These are phyloP conservation scores for Seira musarum DNA, from an alignment of 2,888 invertebrate genomes.

Conservation along the genomic window DNA sequence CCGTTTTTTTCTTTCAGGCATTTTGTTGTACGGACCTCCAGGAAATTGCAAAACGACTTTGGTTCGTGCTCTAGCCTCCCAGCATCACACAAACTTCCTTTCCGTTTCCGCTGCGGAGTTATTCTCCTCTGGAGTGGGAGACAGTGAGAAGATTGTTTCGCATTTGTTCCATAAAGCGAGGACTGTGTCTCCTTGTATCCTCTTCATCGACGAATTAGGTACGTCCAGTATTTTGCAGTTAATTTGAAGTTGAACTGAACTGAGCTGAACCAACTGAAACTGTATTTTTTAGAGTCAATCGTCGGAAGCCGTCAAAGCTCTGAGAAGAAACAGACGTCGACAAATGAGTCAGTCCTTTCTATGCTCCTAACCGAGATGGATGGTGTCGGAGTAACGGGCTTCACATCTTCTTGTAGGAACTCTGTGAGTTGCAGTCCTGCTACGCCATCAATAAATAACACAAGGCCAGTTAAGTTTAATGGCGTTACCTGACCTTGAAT, in stretches of 20 bases:
- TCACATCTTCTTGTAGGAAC: background rate
- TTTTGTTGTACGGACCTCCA: conserved; percentile 79
- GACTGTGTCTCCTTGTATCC: conserved; percentile 76
- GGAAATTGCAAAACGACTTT: conserved; percentile 80
- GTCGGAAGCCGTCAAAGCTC: conserved; percentile 71
- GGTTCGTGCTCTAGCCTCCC: conserved; percentile 76
- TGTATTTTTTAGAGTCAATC: conserved; percentile 71
- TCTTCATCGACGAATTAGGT: conserved; percentile 80
- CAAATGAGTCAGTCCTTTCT: conserved; percentile 76
- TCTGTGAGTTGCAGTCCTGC: background rate
- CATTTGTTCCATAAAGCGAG: conserved; percentile 78
- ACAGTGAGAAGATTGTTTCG: conserved; percentile 77
- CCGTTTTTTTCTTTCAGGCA: conserved; percentile 72
- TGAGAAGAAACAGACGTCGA: conserved; percentile 64
- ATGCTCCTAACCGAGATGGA: conserved; percentile 80
- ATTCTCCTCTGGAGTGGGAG: conserved; percentile 79
- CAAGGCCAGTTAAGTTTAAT: background rate
- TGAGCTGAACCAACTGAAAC: background rate
- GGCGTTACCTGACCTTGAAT: conserved; percentile 4
- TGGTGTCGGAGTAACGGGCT: conserved; percentile 74
- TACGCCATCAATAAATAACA: no score
- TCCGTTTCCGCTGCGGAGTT: conserved; percentile 78
- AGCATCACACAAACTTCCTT: conserved; percentile 76
- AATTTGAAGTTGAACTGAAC: conserved; percentile 6
- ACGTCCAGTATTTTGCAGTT: conserved; percentile 40